These are phyloP conservation scores for Ceratina japonica DNA, from an alignment of 1,140 invertebrate species.

Conservation along the genomic window DNA sequence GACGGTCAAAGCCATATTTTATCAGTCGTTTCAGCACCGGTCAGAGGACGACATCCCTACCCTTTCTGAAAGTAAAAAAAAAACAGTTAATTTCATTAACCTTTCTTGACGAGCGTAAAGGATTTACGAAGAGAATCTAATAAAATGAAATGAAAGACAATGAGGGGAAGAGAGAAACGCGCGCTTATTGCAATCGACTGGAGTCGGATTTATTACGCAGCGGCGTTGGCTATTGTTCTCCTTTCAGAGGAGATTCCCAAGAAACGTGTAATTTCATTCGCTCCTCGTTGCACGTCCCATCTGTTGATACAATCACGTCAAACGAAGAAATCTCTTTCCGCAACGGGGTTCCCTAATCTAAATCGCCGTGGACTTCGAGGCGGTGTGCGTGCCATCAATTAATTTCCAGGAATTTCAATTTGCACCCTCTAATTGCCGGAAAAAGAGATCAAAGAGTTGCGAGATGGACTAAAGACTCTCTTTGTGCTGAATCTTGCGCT, in stretches of 20 bases:
- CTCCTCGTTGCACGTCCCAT: not conserved
- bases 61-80: slow-evolving; percentile 47
- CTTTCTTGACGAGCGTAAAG: not conserved
- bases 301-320: not conserved
- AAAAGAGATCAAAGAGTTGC: not conserved
- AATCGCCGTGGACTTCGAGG: not conserved
- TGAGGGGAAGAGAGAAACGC: too few species aligned
- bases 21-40: slow-evolving; percentile 30
- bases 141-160: not conserved
- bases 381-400: slow-evolving; percentile 17
- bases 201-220: slow-evolving; percentile 31
- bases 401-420: slow-evolving; percentile 18
- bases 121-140: not conserved
- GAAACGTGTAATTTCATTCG: slow-evolving; percentile 56
- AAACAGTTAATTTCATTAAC: not conserved
- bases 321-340: slow-evolving; percentile 13
- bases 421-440: slow-evolving; percentile 1
- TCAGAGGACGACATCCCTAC: slow-evolving; percentile 35
- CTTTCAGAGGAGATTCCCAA: slow-evolving; percentile 32
- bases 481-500: too few species aligned
- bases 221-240: not conserved
- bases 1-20: slow-evolving; percentile 67
- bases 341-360: not conserved
- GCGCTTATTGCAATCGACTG: not conserved
- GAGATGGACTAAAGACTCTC: not conserved